phyloP scores from a whole-genome alignment of 2,113 vertebrate species.

The Cyrtonyx montezumae region DNA sequence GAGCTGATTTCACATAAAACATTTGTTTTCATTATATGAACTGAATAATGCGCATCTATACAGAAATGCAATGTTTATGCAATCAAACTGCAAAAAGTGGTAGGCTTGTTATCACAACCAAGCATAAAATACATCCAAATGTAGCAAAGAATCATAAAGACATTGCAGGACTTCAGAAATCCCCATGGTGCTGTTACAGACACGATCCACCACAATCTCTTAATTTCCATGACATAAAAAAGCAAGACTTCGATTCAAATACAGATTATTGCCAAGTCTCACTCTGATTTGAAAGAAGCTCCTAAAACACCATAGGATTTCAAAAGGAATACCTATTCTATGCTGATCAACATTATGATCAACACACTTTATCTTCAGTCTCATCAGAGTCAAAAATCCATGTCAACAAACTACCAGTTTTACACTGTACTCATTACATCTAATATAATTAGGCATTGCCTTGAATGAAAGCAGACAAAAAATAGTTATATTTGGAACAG shows the following conservation, averaged over 20 bases:
- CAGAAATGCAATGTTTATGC: not conserved
- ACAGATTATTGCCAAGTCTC: not conserved
- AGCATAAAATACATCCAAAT: not conserved
- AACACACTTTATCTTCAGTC: not conserved
- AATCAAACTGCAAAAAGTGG: not conserved
- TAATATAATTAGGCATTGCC: not conserved
- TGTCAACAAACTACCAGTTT: not conserved
- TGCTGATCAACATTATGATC: fast-evolving
- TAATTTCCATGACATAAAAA: not conserved
- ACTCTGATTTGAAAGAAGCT: not conserved
- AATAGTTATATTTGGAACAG: not conserved
- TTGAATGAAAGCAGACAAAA: not conserved
- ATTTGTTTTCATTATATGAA: not conserved
- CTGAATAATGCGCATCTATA: not conserved
- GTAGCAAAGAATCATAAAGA: not conserved
- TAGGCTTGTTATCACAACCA: not conserved
- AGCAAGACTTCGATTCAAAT: not conserved
- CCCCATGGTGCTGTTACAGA: not conserved
- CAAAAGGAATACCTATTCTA: not conserved
- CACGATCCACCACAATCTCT: no score
- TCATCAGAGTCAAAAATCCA: not conserved
- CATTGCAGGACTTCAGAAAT: not conserved
- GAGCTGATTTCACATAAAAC: not conserved
- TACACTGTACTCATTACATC: not conserved
- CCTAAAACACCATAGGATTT: not conserved